These are phyloP conservation scores for Ennomos quercinarius DNA, from an alignment of 2,888 invertebrate genomes.

Conservation along the genomic window DNA sequence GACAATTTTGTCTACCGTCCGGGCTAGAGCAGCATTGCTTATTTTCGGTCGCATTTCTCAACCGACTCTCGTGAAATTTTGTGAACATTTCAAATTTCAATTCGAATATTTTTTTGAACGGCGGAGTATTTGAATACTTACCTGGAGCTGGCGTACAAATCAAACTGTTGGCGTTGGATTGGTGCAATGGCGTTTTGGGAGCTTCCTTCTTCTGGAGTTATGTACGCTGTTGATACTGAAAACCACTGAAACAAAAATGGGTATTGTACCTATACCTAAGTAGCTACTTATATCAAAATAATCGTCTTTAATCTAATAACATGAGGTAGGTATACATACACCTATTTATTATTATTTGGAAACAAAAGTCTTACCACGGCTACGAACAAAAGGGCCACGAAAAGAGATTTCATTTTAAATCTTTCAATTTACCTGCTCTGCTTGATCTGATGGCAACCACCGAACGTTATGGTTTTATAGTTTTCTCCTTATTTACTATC, in stretches of 20 bases:
- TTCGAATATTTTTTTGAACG: too few relatives aligned
- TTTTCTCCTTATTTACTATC: slow-evolving; percentile 50
- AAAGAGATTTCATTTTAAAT: slow-evolving; percentile 55
- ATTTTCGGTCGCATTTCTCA: too few relatives aligned
- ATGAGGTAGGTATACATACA: too few relatives aligned
- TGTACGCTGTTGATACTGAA: slow-evolving; percentile 37
- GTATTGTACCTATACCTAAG: too few relatives aligned
- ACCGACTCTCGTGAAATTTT: too few relatives aligned
- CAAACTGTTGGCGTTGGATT: slow-evolving; percentile 48
- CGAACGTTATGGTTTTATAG: slow-evolving; percentile 62
- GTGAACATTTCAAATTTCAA: too few relatives aligned
- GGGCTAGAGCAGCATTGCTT: too few relatives aligned
- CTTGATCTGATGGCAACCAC: slow-evolving; percentile 34
- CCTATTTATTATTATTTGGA: too few relatives aligned
- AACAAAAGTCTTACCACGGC: slow-evolving; percentile 47
- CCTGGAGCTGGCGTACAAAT: slow-evolving; percentile 53
- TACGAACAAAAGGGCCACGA: slow-evolving; percentile 48
- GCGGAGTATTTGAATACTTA: slow-evolving; percentile 28
- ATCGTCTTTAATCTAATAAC: too few relatives aligned
- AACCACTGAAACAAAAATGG: slow-evolving; percentile 28
- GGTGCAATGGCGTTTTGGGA: slow-evolving; percentile 43
- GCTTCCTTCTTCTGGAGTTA: slow-evolving; percentile 43
- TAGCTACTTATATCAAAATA: background rate
- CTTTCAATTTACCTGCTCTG: slow-evolving; percentile 5
- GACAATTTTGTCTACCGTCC: too few relatives aligned